Base-by-base conservation (phyloP, 2,113 vertebrate genomes). In the Rhynchomys soricoides region DNA sequence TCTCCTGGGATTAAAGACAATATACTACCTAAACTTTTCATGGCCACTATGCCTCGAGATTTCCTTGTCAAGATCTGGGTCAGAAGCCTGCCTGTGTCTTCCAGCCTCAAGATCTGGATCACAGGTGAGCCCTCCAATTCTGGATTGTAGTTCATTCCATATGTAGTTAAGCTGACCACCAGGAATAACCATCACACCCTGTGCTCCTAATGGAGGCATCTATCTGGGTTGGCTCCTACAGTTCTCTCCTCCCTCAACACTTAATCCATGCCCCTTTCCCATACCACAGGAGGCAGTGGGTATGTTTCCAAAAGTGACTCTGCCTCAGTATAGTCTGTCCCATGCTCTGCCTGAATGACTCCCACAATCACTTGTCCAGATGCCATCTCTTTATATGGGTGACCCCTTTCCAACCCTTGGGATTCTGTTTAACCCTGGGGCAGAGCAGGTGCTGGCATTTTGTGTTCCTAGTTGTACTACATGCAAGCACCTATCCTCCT, bases 181-280 rank as follows among this genome's bases (percentile, higher is more conserved):
- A 68, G 66, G 31, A 34, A 68, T 68, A 68, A 12, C 12, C 66
- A 34, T 68, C 31, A 68, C 29, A 34, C 31, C 66, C 31, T 68
- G 31, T 68, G 4, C 37, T 45, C 19, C 40, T 4, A 29, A 73
- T 21, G 7, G 29, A 48, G 21, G 3, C 4, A 52, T 64, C 40
- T 64, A 8, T 7, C 7, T 31, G 66, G 62, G 24, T 22, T 31
- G 5, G 5, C 7, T 43, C 24, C 55, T 40, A 34, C 24, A 21
- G 22, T 50, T 71, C 5, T 24, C 15, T 79, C 22, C 0, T 16
- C 0, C 1, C 34, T 75, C 52, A 17, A 26, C 43, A 11, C 6
- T 21, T 5, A 4, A 37, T 22, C 29, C 24, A n/a, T 3, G 4
- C 43, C 5, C 11, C 26, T 7, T 75, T 43, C 34, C 22, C 15